These are phyloP conservation scores for Scaeva pyrastri DNA, from an alignment of 2,888 invertebrate genomes.

Conservation along the genomic window DNA sequence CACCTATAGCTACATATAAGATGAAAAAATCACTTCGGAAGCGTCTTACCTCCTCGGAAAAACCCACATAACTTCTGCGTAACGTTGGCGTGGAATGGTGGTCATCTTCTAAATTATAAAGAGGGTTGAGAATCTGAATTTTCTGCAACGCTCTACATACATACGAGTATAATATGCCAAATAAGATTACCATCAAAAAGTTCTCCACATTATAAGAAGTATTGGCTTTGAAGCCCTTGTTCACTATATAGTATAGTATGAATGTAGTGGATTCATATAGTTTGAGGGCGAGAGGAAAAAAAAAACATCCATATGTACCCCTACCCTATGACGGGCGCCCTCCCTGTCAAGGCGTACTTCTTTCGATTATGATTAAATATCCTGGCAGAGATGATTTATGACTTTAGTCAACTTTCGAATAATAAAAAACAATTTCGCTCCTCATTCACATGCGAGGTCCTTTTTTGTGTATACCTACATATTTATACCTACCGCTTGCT, in stretches of 20 bases:
- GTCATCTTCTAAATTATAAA: constrained; percentile 32
- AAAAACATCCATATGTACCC: constrained; percentile 48
- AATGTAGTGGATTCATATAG: not conserved
- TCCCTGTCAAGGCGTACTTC: constrained; percentile 70
- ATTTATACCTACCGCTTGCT: constrained; percentile 1
- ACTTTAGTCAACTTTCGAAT: constrained; percentile 75
- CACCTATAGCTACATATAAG: not conserved
- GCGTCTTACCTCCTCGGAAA: constrained; percentile 15
- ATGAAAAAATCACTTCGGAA: constrained; percentile 39
- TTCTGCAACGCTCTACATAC: constrained; percentile 22
- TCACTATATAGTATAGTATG: not conserved
- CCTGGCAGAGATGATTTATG: constrained; percentile 74
- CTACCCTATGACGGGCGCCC: constrained; percentile 46
- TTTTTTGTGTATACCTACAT: not conserved
- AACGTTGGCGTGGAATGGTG: constrained; percentile 22
- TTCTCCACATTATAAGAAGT: constrained; percentile 37
- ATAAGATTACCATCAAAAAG: constrained; percentile 73
- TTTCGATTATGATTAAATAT: constrained; percentile 76
- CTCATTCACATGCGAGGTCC: constrained; percentile 67
- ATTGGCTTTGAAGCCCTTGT: constrained; percentile 28
- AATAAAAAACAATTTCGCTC: constrained; percentile 75
- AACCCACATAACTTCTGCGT: constrained; percentile 22
- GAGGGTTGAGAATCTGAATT: constrained; percentile 17
- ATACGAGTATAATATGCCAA: constrained; percentile 58
- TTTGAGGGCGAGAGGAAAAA: not conserved